phyloP scores from a whole-genome alignment of 1,140 invertebrate species.

The Adoxophyes honmai region DNA sequence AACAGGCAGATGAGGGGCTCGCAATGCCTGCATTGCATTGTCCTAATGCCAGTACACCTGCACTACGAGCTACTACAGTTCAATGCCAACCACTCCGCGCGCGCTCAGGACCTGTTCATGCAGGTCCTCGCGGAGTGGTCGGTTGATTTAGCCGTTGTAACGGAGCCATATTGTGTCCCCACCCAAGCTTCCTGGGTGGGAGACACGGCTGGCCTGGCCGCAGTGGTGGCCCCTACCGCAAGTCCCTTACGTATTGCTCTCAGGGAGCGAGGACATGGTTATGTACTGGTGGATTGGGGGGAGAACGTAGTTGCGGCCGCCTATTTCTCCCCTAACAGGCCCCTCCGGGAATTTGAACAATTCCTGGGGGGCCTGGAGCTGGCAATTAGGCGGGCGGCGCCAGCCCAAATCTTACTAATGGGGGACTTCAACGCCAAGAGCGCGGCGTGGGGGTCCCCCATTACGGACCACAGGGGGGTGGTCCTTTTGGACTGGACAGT shows the following conservation, averaged over 20 bases:
- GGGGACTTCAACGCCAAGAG: no score
- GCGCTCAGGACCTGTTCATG: no score
- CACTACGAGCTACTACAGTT: not conserved
- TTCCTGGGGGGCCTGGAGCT: slow-evolving; percentile 18
- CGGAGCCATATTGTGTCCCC: slow-evolving; percentile 13
- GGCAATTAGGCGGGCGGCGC: not conserved
- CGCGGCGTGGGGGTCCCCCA: no score
- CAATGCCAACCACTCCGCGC: no score
- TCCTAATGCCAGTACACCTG: no score
- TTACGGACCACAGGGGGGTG: slow-evolving; percentile 3
- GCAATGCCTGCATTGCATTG: no score
- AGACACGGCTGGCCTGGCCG: not conserved
- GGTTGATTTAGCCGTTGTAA: slow-evolving; percentile 65
- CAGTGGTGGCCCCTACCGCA: not conserved
- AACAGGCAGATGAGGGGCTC: no score
- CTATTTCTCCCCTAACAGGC: slow-evolving; percentile 23
- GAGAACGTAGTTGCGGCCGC: slow-evolving; percentile 5
- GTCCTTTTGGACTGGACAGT: slow-evolving; percentile 20
- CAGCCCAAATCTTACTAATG: not conserved
- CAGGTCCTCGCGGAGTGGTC: no score
- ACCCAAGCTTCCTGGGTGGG: not conserved
- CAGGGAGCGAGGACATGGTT: not conserved
- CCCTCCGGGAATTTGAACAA: no score
- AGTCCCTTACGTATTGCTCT: not conserved
- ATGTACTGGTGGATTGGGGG: not conserved